Evolutionary conservation across 1,140 invertebrate species (phyloP).

Genomic region (Mya arenaria): DNA sequence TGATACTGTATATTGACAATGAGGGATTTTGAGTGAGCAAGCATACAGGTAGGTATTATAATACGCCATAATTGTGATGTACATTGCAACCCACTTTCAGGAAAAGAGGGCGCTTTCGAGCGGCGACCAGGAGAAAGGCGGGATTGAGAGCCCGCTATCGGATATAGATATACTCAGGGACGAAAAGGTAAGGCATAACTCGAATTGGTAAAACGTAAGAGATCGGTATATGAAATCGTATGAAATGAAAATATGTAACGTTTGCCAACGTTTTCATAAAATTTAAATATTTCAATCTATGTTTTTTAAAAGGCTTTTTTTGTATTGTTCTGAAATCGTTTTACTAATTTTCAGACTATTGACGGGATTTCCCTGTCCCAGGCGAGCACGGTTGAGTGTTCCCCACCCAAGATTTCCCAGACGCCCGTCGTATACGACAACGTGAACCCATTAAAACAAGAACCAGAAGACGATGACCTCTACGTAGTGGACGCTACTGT

Average conservation of each 20-base stretch:
- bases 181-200: slow-evolving; percentile 5
- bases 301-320: neutral
- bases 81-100: no score
- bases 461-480: neutral
- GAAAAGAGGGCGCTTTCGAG: slow-evolving; percentile 23
- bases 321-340: neutral
- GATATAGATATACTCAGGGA: slow-evolving; percentile 50
- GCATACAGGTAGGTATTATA: neutral
- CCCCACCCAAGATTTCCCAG: neutral
- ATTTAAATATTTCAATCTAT: neutral
- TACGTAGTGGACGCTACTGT: neutral
- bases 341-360: neutral
- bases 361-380: slow-evolving; percentile 36
- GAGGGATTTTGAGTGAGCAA: neutral
- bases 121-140: neutral
- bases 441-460: neutral
- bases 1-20: neutral
- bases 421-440: neutral
- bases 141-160: slow-evolving; percentile 40
- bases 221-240: neutral
- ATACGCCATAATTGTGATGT: no score
- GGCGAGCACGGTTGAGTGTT: slow-evolving; percentile 28
- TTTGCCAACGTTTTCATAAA: no score
- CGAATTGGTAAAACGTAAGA: neutral
- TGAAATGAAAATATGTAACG: neutral